Conservation (phyloP, 2,888 invertebrate species). For the Eustalomyia histrio region DNA sequence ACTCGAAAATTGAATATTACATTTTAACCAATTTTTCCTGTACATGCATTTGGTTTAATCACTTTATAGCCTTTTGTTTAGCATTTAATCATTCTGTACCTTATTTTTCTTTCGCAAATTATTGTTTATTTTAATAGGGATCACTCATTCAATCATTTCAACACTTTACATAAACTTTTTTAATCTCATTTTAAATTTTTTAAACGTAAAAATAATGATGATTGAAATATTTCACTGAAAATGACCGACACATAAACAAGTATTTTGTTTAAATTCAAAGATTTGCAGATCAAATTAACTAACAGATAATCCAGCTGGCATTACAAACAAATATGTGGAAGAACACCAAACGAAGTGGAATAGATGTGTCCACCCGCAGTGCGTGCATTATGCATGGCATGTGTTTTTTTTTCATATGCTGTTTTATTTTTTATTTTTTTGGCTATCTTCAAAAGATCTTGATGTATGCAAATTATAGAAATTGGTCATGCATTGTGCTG, state of each 20-base stretch:
- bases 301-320: conserved; percentile 51
- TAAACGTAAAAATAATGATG: conserved; percentile 21
- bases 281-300: neutral
- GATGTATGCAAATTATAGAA: conserved; percentile 45
- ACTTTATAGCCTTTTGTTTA: neutral
- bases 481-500: conserved; percentile 58
- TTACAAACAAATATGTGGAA: neutral
- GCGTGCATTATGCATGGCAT: conserved; percentile 28
- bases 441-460: conserved; percentile 41
- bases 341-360: conserved; percentile 7
- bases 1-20: too few species aligned
- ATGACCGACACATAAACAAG: conserved; percentile 47
- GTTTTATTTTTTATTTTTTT: conserved; percentile 28
- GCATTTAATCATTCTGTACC: neutral
- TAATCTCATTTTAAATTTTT: neutral
- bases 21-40: too few species aligned
- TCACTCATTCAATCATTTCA: conserved; percentile 10
- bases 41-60: too few species aligned
- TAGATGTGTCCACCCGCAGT: conserved; percentile 58
- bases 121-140: conserved; percentile 16
- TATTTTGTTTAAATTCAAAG: conserved; percentile 2
- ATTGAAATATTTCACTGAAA: conserved; percentile 52
- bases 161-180: neutral
- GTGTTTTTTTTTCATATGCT: neutral
- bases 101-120: conserved; percentile 22